Conservation (phyloP, 2,113 vertebrate species). For the Chunga burmeisteri region DNA sequence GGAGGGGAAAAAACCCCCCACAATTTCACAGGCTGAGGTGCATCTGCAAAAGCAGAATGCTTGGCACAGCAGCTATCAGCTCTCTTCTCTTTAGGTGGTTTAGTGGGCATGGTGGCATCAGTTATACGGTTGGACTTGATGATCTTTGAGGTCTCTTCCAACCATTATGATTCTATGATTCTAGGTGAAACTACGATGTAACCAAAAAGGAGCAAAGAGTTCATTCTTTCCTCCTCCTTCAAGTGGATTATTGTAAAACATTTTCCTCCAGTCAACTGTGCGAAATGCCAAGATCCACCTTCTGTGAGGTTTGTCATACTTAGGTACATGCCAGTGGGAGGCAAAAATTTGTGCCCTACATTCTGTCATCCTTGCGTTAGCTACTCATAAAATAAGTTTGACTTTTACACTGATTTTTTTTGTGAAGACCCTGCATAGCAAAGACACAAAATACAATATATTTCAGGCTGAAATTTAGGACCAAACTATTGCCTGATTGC, state of each 20-base stretch:
- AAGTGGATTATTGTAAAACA: neutral
- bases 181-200: neutral
- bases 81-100: neutral
- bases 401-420: neutral
- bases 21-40: neutral
- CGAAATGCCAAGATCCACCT: neutral
- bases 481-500: neutral
- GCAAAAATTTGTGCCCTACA: neutral
- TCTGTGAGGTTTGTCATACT: neutral
- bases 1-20: neutral
- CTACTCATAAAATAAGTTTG: neutral
- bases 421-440: neutral
- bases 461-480: neutral
- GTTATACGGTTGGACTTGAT: too few relatives aligned
- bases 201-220: neutral
- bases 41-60: neutral
- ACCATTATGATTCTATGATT: too few relatives aligned
- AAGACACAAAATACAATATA: neutral
- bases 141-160: too few relatives aligned
- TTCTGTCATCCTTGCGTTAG: neutral
- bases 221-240: neutral
- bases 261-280: neutral
- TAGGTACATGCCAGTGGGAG: fast-evolving
- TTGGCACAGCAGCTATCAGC: neutral
- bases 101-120: too few relatives aligned